Evolutionary conservation across 2,113 vertebrate species (phyloP).

Genomic region (Bufo gargarizans): DNA sequence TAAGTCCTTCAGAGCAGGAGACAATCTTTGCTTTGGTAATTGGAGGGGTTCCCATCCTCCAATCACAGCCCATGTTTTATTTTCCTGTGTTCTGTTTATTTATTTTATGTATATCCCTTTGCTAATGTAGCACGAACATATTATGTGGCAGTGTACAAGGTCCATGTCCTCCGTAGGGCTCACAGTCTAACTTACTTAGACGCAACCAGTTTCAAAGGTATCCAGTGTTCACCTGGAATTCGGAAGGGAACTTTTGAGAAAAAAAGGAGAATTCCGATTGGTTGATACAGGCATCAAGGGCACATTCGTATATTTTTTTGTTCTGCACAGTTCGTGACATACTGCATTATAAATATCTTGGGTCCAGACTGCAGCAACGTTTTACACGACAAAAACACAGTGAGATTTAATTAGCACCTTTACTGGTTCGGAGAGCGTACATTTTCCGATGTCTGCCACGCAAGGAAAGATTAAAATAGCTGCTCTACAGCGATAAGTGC

Average conservation of each 20-base stretch:
- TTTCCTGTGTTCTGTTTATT: no score
- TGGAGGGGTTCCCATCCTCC: neutral
- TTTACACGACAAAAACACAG: slow-evolving; percentile 31
- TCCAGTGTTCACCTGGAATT: neutral
- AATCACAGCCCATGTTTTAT: no score
- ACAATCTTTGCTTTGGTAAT: neutral
- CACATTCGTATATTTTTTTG: neutral
- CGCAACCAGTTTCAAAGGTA: neutral
- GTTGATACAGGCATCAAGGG: neutral
- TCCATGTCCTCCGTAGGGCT: neutral
- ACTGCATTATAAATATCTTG: slow-evolving; percentile 15
- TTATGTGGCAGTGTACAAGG: neutral
- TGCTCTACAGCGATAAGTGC: neutral
- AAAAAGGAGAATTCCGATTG: neutral
- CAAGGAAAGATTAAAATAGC: slow-evolving; percentile 43
- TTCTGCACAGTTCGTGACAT: neutral
- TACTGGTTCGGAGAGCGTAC: neutral
- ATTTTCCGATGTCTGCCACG: neutral
- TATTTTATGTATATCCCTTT: neutral
- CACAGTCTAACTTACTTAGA: neutral
- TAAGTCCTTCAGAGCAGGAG: neutral
- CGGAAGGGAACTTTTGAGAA: neutral
- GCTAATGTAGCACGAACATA: neutral
- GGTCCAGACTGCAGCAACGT: neutral
- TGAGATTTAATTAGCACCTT: slow-evolving; percentile 46